Percentiles rank a stretch among this genome's conserved stretches.
These are phyloP conservation scores for Poecile atricapillus DNA, from an alignment of 2,113 vertebrate species.

Conservation along the genomic window DNA sequence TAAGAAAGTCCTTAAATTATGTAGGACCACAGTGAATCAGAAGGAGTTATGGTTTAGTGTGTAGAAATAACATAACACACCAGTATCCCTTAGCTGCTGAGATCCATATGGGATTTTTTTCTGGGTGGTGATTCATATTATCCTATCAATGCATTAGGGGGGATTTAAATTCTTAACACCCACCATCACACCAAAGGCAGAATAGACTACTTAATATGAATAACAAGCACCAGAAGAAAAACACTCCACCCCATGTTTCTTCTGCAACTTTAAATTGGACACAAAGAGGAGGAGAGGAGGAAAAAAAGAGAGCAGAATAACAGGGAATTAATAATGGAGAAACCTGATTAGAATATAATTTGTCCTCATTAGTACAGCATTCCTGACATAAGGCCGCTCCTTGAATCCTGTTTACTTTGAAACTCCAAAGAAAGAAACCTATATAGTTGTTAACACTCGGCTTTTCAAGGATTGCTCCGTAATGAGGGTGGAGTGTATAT, in stretches of 20 bases:
- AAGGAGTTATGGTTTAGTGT: neutral
- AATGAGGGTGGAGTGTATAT: constrained; percentile 59
- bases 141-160: constrained; percentile 43
- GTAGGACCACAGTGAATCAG: neutral
- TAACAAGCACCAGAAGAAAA: constrained; percentile 68
- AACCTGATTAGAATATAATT: constrained; percentile 77
- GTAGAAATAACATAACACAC: neutral
- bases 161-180: constrained; percentile 70
- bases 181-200: constrained; percentile 55
- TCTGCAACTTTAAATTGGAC: constrained; percentile 70
- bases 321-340: constrained; percentile 72
- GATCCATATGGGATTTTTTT: constrained; percentile 25
- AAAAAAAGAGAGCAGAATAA: constrained; percentile 51
- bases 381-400: constrained; percentile 69
- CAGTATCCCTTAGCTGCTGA: neutral
- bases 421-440: constrained; percentile 72
- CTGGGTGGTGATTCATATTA: constrained; percentile 59
- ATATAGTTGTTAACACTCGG: constrained; percentile 66
- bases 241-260: constrained; percentile 68
- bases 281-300: constrained; percentile 51
- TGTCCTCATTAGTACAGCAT: constrained; percentile 75
- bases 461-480: constrained; percentile 61
- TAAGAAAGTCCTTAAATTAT: neutral
- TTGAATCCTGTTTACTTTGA: constrained; percentile 76
- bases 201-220: constrained; percentile 68